phyloP scores from a whole-genome alignment of 23 tunicate species.

The Aplidium turbinatum region DNA sequence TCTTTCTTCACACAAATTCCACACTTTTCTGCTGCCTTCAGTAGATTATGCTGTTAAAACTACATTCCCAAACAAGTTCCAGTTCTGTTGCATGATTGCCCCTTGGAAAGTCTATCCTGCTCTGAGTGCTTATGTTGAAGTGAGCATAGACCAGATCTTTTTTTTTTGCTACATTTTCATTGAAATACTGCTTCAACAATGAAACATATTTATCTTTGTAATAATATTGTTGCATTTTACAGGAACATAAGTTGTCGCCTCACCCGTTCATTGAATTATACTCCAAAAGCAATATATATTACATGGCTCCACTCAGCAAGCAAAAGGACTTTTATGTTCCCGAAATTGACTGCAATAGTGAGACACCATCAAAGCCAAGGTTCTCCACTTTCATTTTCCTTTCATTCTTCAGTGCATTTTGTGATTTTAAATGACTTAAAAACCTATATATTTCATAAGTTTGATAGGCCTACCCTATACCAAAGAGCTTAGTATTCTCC shows the following conservation, averaged over 20 bases:
- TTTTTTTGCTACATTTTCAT: no score
- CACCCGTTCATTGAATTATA: constrained; percentile 52
- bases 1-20: constrained; percentile 28
- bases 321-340: constrained; percentile 53
- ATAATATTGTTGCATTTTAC: not conserved
- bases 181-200: no score
- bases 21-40: constrained; percentile 35
- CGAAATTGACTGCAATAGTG: constrained; percentile 30
- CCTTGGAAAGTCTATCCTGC: constrained; percentile 75
- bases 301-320: constrained; percentile 58
- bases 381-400: no score
- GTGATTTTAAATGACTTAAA: no score
- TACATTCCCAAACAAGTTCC: constrained; percentile 41
- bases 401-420: no score
- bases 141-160: no score
- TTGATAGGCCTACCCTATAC: no score
- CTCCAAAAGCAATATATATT: constrained; percentile 30
- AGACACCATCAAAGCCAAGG: no score
- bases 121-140: constrained; percentile 36
- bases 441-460: no score
- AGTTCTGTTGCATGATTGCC: constrained; percentile 48
- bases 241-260: constrained; percentile 30
- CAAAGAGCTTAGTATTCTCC: no score
- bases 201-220: no score
- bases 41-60: constrained; percentile 68